Evolutionary conservation across 1,140 invertebrate species (phyloP).

Genomic region (Drosophila kanapiae): DNA sequence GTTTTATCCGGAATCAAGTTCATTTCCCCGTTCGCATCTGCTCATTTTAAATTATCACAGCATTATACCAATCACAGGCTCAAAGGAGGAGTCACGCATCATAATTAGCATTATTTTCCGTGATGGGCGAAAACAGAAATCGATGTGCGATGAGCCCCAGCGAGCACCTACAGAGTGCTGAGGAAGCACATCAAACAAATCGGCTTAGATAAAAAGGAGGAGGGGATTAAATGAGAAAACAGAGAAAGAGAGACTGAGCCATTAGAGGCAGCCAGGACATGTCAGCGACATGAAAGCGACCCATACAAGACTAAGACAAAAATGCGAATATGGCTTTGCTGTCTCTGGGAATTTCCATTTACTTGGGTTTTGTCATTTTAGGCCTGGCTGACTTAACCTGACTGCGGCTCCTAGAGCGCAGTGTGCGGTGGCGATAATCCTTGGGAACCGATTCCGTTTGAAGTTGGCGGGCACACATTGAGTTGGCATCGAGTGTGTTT

Average conservation of each 20-base stretch:
- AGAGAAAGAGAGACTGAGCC: conserved; percentile 46
- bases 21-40: conserved; percentile 6
- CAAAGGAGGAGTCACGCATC: conserved; percentile 37
- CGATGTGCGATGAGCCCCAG: conserved; percentile 1
- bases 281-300: conserved; percentile 32
- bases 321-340: conserved; percentile 21
- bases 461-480: conserved; percentile 39
- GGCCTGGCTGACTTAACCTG: conserved; percentile 34
- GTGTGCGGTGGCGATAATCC: conserved; percentile 43
- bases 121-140: conserved; percentile 43
- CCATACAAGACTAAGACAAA: conserved; percentile 3
- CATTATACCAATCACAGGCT: conserved; percentile 39
- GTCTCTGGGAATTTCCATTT: conserved; percentile 32
- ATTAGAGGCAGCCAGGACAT: conserved; percentile 36
- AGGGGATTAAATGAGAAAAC: conserved; percentile 54
- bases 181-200: conserved; percentile 72
- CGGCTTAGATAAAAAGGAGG: conserved; percentile 63
- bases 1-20: not conserved
- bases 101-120: conserved; percentile 71
- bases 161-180: conserved; percentile 11
- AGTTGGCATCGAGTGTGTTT: conserved; percentile 43
- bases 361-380: conserved; percentile 38
- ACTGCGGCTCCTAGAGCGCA: not conserved
- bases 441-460: conserved; percentile 38
- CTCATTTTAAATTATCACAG: conserved; percentile 30